Evolutionary conservation across 1,140 invertebrate genomes (phyloP).

Genomic region (Amyelois transitella): DNA sequence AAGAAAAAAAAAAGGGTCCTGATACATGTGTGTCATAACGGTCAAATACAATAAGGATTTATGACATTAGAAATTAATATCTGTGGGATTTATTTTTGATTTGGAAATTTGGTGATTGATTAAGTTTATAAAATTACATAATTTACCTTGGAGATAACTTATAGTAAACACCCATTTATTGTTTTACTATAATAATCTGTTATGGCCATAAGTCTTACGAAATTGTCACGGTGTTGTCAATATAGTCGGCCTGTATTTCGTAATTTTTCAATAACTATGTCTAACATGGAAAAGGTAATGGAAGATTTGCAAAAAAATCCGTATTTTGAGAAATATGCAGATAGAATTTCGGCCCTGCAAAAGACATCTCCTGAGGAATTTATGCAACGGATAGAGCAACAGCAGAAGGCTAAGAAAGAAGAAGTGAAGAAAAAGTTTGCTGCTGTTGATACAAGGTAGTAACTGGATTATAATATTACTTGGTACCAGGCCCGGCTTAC

Average conservation of each 20-base stretch:
- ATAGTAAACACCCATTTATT: too few species aligned
- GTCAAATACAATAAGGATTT: too few species aligned
- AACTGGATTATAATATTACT: neutral
- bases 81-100: too few species aligned
- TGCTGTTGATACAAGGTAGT: slow-evolving; percentile 55
- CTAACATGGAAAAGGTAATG: slow-evolving; percentile 74
- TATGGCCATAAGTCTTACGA: neutral
- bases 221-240: neutral
- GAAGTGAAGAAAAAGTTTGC: slow-evolving; percentile 45
- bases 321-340: slow-evolving; percentile 88
- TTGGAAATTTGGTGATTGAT: too few species aligned
- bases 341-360: slow-evolving; percentile 84
- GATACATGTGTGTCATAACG: too few species aligned
- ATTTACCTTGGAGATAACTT: too few species aligned
- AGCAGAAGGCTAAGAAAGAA: slow-evolving; percentile 70
- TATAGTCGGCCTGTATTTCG: neutral
- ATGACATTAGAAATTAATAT: too few species aligned
- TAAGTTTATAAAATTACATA: too few species aligned
- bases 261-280: slow-evolving; percentile 55
- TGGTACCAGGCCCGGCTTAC: too few species aligned
- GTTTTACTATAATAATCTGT: too few species aligned
- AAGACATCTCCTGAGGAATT: slow-evolving; percentile 85
- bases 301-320: slow-evolving; percentile 84
- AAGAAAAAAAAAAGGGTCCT: too few species aligned
- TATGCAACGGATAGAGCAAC: slow-evolving; percentile 78